Evolutionary conservation across 2,888 invertebrate genomes (phyloP).

Genomic region (Netelia fuscicornis): DNA sequence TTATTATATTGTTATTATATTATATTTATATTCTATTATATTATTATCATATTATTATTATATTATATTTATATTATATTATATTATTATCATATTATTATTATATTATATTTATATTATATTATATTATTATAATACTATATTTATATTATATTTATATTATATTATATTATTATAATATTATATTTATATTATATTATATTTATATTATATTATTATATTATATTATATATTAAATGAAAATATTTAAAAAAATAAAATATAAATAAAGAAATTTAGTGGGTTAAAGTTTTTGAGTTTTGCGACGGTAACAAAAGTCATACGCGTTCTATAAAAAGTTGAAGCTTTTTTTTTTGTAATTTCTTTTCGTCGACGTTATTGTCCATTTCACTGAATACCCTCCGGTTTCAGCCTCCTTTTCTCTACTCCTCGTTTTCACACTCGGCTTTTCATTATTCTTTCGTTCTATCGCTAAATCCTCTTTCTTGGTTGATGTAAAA

Average conservation of each 20-base stretch:
- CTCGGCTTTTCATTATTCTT: slow-evolving; percentile 17
- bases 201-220: too few species aligned
- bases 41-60: too few species aligned
- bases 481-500: too few species aligned
- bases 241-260: neutral
- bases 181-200: too few species aligned
- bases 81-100: too few species aligned
- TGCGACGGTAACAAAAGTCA: neutral
- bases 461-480: neutral
- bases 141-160: neutral
- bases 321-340: neutral
- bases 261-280: neutral
- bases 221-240: too few species aligned
- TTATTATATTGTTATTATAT: too few species aligned
- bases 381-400: slow-evolving; percentile 50
- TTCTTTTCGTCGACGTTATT: slow-evolving; percentile 49
- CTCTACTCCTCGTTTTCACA: slow-evolving; percentile 27
- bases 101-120: too few species aligned
- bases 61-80: too few species aligned
- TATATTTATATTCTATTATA: too few species aligned
- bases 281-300: neutral
- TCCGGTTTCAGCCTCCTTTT: slow-evolving; percentile 18
- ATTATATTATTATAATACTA: too few species aligned
- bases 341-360: slow-evolving; percentile 2
- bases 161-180: too few species aligned